phyloP scores from a whole-genome alignment of 2,888 invertebrate species.

The Campaea margaritaria region DNA sequence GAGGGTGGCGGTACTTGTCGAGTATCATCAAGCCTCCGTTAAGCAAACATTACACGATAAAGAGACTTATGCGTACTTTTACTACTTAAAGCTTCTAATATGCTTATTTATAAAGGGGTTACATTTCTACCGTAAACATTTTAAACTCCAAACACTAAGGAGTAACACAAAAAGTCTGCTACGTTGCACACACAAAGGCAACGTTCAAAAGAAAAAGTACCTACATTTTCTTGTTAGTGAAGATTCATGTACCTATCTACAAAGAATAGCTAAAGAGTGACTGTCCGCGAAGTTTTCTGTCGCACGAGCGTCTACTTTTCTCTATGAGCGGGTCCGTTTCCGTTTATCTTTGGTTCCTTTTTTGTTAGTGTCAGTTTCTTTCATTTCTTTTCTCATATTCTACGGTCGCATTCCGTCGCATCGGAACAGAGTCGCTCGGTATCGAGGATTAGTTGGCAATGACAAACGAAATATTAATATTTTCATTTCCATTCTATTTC shows the following conservation, averaged over 20 bases:
- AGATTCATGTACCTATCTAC: constrained; percentile 57
- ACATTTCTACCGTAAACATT: constrained; percentile 1
- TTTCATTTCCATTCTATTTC: constrained; percentile 30
- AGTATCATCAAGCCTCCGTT: constrained; percentile 45
- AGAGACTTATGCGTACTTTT: constrained; percentile 38
- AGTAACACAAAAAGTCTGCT: not conserved
- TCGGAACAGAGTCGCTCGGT: constrained; percentile 52
- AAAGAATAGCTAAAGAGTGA: constrained; percentile 64
- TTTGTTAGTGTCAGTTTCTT: constrained; percentile 74
- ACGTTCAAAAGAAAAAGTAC: constrained; percentile 28
- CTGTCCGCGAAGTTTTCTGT: constrained; percentile 75
- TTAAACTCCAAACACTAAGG: constrained; percentile 1
- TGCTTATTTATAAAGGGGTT: constrained; percentile 25
- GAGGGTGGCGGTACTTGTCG: constrained; percentile 45
- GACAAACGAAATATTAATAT: constrained; percentile 38
- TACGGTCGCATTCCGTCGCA: constrained; percentile 70
- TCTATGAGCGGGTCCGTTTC: constrained; percentile 79
- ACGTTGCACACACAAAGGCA: constrained; percentile 5
- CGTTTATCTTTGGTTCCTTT: constrained; percentile 79
- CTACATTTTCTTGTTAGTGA: constrained; percentile 52
- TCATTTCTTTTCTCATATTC: constrained; percentile 74
- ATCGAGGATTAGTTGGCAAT: constrained; percentile 45
- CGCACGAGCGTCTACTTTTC: constrained; percentile 74
- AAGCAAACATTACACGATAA: constrained; percentile 47
- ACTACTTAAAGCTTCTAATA: constrained; percentile 27